A percentile compares a stretch with the other conserved stretches of the same genome.
Evolutionary conservation across 2,113 vertebrate species (phyloP).

Genomic region (Ia io): DNA sequence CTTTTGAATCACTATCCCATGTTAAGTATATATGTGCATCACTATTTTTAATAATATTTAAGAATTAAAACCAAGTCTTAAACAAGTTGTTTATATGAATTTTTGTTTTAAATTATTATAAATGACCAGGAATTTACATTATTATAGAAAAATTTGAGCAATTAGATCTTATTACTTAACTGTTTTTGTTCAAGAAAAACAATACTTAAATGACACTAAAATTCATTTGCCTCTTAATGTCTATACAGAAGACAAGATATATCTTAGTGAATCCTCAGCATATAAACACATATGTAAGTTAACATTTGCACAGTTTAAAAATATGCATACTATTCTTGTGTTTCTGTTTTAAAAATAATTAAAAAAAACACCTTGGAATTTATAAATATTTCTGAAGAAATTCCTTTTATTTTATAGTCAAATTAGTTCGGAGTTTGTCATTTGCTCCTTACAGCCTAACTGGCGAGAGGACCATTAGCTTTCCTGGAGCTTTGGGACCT

Average conservation of each 20-base stretch:
- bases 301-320: conserved; percentile 9
- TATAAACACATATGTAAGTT: background rate
- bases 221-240: background rate
- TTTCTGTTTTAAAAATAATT: background rate
- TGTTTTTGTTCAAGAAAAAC: background rate
- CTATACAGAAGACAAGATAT: background rate
- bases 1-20: background rate
- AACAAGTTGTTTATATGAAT: background rate
- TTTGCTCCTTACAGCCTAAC: conserved; percentile 51
- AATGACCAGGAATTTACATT: background rate
- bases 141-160: background rate
- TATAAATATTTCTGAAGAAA: conserved; percentile 28
- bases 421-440: conserved; percentile 35
- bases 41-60: background rate
- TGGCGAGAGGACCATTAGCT: conserved; percentile 64
- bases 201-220: background rate
- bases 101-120: background rate
- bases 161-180: background rate
- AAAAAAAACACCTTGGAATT: background rate
- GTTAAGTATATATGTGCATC: background rate
- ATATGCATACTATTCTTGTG: background rate
- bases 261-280: background rate
- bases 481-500: conserved; percentile 65
- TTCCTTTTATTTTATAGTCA: background rate
- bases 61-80: background rate